Evolutionary conservation across 2,888 invertebrate species (phyloP), one percentile per base, ranked within the genome.

Genomic region (Steinernema scapterisci): DNA sequence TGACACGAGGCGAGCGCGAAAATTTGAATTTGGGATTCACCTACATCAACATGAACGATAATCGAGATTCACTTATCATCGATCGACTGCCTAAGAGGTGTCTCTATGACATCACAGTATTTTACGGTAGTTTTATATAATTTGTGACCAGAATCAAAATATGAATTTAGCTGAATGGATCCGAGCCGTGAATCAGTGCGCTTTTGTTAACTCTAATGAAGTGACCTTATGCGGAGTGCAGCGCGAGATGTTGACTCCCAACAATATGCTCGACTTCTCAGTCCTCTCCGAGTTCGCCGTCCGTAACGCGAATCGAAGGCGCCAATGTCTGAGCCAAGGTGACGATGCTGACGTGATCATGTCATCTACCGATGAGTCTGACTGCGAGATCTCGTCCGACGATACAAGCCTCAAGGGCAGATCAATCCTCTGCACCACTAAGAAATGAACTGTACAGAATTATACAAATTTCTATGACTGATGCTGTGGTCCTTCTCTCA

Each of bases 21-120:
- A 63, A 63, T 31, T 31, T 63, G 16, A 63, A 63, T 31, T 11
- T 63, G 16, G 63, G 63, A 1, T 63, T 31, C 25, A 63, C 63
- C 9, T 63, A 63, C 63, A 63, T 63, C 19, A 63, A 63, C 63
- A 63, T 63, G 63, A 63, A 21, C n/a, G 63, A 63, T 31, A 63
- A 63, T 31, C 63, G 63, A 13, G 63, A 63, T 63, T 63, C 63
- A 63, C 63, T 63, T 63, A 63, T 63, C 16, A n/a, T 63, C 19
- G 63, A 63, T 13, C 63, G 63, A 63, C 63, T 63, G 63, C 63
- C 63, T 9, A 63, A 63, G 27, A 2, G 63, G 16, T 63, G 63
- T 31, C 63, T 63, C 31, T 63, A 63, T 13, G 63, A 63, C 31
- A 63, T 63, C 19, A 63, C 63, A 13, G 63, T 63, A n/a, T 63